Evolutionary conservation across 2,888 invertebrate genomes (phyloP), one percentile per base, ranked within the genome.

Genomic region (Drosophila stalkeri): DNA sequence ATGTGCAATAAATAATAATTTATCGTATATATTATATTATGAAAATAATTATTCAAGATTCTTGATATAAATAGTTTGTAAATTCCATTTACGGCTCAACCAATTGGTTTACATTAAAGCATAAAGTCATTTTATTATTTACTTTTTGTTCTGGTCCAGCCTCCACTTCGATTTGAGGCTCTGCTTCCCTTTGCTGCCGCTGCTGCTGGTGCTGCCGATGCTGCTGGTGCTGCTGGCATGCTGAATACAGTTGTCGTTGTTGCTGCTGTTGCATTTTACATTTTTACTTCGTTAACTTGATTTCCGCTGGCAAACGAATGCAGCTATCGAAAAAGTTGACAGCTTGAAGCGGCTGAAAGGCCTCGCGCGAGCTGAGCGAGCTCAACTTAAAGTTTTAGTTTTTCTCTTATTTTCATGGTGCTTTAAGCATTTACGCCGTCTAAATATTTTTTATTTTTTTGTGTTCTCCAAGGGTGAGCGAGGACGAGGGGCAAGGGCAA

Each of bases 211-310:
- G 14, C n/a, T 41, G 39, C 8, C 18, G 18, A 47, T 57, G 14
- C 71, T 72, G 74, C 52, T 57, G 3, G 57, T 65, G 74, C 2
- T 51, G 33, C 7, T 51, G 51, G 67, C 73, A 77, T 64, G 37
- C 64, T 61, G 63, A 64, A 61, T 74, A 35, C 49, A 52, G 55
- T 39, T 54, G 68, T 55, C 70, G 69, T 49, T 77, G 72, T 49
- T 72, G 69, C 63, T 78, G 73, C 71, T 75, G 73, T 80, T 81
- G 82, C 75, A 80, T 80, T 80, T 85, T 79, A 73, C 77, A 85
- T 86, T 82, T 82, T 84, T 86, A 85, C 85, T 84, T 88, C 82
- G 81, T 88, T 88, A 88, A 84, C 77, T 82, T 84, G 81, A 82
- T 89, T 85, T 87, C 82, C 85, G 86, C 63, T 81, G 79, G 72